Conservation (phyloP, 1,140 invertebrate species). For the Lutraria rhynchaena region DNA sequence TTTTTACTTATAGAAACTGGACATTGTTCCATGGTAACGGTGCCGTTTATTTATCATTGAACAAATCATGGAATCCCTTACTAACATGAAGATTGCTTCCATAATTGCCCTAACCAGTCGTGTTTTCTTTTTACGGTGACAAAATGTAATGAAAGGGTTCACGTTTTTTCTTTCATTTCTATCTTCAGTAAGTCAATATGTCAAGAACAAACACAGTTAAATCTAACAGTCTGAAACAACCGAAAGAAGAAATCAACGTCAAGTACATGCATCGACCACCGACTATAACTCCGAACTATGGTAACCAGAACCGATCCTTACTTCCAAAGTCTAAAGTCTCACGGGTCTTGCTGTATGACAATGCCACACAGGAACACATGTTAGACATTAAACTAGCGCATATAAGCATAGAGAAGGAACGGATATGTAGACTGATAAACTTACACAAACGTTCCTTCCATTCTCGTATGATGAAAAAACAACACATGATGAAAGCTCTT, state of each 20-base stretch:
- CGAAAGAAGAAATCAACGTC: slow-evolving; percentile 52
- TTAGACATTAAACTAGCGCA: slow-evolving; percentile 72
- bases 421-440: slow-evolving; percentile 67
- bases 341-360: slow-evolving; percentile 78
- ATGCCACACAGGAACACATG: slow-evolving; percentile 77
- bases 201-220: background rate
- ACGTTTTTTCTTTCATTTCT: too few relatives aligned
- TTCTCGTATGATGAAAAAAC: slow-evolving; percentile 65
- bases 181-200: too few relatives aligned
- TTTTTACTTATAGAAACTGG: too few relatives aligned
- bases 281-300: slow-evolving; percentile 77
- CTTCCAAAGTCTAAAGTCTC: slow-evolving; percentile 76
- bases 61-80: too few relatives aligned
- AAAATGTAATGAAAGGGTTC: too few relatives aligned
- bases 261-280: slow-evolving; percentile 78
- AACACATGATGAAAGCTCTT: slow-evolving; percentile 54
- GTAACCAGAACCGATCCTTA: slow-evolving; percentile 64
- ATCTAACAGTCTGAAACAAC: slow-evolving; percentile 50
- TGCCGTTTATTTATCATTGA: too few relatives aligned
- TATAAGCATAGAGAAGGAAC: slow-evolving; percentile 69
- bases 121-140: too few relatives aligned
- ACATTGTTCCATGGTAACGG: too few relatives aligned
- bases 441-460: slow-evolving; percentile 72
- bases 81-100: too few relatives aligned
- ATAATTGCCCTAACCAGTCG: too few relatives aligned